Percentiles rank a stretch among this genome's conserved stretches.
Evolutionary conservation across 2,888 invertebrate genomes (phyloP).

Genomic region (Spilarctia lutea): DNA sequence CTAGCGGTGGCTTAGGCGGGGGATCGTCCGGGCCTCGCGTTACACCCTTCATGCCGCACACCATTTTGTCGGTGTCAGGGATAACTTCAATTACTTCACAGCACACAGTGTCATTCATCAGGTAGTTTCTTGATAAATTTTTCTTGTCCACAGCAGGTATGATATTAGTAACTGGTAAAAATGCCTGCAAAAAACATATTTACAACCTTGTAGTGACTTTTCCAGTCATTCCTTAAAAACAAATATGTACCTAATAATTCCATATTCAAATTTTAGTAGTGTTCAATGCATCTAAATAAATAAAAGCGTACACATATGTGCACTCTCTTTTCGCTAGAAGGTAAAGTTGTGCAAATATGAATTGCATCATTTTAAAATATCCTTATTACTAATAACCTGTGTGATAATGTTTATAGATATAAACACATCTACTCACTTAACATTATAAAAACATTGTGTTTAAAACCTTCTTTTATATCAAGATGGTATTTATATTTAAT

Average conservation of each 20-base stretch:
- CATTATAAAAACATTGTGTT: background rate
- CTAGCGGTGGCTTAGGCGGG: constrained; percentile 91
- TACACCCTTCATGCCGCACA: constrained; percentile 94
- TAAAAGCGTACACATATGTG: background rate
- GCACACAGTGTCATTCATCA: constrained; percentile 94
- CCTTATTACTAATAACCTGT: background rate
- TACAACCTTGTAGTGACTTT: background rate
- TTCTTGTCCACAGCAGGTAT: constrained; percentile 93
- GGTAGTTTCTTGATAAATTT: constrained; percentile 91
- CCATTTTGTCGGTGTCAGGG: constrained; percentile 94
- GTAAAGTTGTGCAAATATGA: background rate
- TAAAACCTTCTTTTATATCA: background rate
- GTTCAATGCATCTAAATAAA: too few species aligned
- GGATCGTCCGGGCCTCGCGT: constrained; percentile 90
- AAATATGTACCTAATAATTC: background rate
- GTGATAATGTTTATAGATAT: too few species aligned
- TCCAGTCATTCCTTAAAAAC: background rate
- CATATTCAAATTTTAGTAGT: too few species aligned
- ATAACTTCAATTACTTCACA: constrained; percentile 95
- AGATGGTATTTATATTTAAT: too few species aligned
- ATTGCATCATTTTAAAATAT: background rate
- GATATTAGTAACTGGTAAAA: constrained; percentile 89
- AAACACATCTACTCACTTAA: background rate
- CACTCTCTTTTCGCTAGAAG: background rate
- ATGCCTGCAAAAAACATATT: constrained; percentile 80